Conservation (phyloP, 2,888 invertebrate genomes). For the Pammene aurita region DNA sequence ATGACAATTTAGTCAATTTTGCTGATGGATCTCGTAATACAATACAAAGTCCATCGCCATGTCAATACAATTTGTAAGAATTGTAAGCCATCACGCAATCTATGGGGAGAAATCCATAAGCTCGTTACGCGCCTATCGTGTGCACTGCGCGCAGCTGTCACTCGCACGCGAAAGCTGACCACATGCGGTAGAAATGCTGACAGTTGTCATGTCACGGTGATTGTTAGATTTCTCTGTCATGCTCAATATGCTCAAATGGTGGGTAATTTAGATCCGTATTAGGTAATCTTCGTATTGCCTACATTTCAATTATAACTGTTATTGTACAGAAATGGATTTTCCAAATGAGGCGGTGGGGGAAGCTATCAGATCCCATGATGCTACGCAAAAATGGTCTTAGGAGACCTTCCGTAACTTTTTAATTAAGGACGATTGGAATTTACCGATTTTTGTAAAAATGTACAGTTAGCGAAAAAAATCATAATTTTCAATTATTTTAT, state of each 20-base stretch:
- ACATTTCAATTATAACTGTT: no score
- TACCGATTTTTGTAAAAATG: no score
- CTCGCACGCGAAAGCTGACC: conserved; percentile 22
- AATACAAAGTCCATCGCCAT: not conserved
- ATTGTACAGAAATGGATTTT: no score
- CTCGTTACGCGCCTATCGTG: conserved; percentile 1
- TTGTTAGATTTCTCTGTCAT: conserved; percentile 12
- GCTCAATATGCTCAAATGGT: conserved; percentile 1
- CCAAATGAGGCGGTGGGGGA: no score
- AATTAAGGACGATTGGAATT: no score
- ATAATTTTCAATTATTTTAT: no score
- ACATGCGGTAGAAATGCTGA: conserved; percentile 12
- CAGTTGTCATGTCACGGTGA: conserved; percentile 26
- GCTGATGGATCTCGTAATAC: not conserved
- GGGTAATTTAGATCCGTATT: conserved; percentile 3
- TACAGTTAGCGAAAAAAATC: no score
- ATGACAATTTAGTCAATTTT: no score
- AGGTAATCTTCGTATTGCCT: no score
- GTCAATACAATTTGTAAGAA: not conserved
- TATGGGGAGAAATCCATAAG: conserved; percentile 36
- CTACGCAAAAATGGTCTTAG: no score
- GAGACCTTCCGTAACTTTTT: no score
- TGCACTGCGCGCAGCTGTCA: not conserved
- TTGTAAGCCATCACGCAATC: not conserved
- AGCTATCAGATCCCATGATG: no score